Percentiles rank a stretch among this genome's conserved stretches.
Conservation (phyloP, 2,113 vertebrate species). For the Trochalopteron elliotii region DNA sequence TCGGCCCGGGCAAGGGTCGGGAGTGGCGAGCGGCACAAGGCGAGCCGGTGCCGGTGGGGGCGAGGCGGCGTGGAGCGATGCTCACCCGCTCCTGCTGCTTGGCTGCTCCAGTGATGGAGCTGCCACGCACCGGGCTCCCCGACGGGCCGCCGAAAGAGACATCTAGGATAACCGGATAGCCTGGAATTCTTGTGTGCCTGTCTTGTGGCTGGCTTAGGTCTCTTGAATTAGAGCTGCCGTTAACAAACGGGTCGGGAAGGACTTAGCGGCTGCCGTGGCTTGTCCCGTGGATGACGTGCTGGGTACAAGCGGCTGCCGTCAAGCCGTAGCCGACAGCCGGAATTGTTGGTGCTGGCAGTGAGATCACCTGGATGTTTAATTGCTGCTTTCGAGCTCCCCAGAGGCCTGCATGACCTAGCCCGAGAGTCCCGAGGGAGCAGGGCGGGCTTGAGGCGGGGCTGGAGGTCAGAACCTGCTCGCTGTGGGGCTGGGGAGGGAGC, state of each 20-base stretch:
- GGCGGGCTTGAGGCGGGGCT: neutral
- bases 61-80: neutral
- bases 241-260: neutral
- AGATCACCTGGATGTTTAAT: neutral
- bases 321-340: neutral
- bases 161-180: rapidly evolving
- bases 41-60: neutral
- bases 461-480: neutral
- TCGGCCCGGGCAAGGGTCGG: neutral
- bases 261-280: neutral
- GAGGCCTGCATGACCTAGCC: neutral
- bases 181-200: neutral
- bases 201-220: neutral
- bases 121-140: rapidly evolving
- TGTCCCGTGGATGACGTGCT: neutral
- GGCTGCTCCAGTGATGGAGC: rapidly evolving
- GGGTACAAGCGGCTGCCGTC: neutral
- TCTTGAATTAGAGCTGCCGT: neutral
- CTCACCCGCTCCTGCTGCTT: rapidly evolving
- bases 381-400: neutral
- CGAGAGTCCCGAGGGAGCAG: neutral
- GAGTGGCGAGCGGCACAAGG: neutral
- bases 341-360: neutral
- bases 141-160: neutral
- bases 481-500: neutral